phyloP scores from a whole-genome alignment of 30 jellyfish, hydroid and myxozoan species.

The Aurelia coerulea region DNA sequence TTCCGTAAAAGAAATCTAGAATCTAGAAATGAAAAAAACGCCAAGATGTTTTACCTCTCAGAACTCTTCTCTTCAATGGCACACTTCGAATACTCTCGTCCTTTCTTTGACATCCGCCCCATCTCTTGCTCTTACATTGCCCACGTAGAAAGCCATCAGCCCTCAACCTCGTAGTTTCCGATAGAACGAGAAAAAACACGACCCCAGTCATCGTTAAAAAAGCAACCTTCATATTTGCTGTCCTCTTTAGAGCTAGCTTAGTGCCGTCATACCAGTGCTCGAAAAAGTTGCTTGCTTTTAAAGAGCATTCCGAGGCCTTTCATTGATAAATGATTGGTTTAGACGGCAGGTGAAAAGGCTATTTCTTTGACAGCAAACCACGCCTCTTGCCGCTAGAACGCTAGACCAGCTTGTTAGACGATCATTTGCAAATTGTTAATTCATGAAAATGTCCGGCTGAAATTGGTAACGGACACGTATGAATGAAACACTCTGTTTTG shows the following conservation, averaged over 20 bases:
- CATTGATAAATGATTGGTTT: slow-evolving; percentile 7
- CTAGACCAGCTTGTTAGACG: too few species aligned
- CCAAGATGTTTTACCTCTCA: neutral
- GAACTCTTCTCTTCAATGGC: slow-evolving; percentile 14
- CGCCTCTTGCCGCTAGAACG: slow-evolving; percentile 6
- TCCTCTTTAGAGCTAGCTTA: neutral
- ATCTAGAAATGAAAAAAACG: too few species aligned
- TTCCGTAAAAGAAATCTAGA: too few species aligned
- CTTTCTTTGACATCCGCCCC: slow-evolving; percentile 46
- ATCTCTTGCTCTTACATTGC: slow-evolving; percentile 43
- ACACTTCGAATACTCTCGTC: neutral
- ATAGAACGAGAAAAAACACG: slow-evolving; percentile 10
- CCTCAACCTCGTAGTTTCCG: neutral
- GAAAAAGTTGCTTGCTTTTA: slow-evolving; percentile 7
- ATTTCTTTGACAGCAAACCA: slow-evolving; percentile 33
- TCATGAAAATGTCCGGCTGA: too few species aligned
- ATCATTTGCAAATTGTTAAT: too few species aligned
- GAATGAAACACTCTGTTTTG: too few species aligned
- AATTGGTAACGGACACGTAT: too few species aligned
- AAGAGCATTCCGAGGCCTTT: slow-evolving; percentile 8
- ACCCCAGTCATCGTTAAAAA: slow-evolving; percentile 7
- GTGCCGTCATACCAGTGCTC: neutral
- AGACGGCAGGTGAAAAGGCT: slow-evolving; percentile 16
- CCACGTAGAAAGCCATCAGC: slow-evolving; percentile 43
- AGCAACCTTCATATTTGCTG: slow-evolving; percentile 12